Evolutionary conservation across 2,888 invertebrate species (phyloP).

Genomic region (Acleris sparsana): DNA sequence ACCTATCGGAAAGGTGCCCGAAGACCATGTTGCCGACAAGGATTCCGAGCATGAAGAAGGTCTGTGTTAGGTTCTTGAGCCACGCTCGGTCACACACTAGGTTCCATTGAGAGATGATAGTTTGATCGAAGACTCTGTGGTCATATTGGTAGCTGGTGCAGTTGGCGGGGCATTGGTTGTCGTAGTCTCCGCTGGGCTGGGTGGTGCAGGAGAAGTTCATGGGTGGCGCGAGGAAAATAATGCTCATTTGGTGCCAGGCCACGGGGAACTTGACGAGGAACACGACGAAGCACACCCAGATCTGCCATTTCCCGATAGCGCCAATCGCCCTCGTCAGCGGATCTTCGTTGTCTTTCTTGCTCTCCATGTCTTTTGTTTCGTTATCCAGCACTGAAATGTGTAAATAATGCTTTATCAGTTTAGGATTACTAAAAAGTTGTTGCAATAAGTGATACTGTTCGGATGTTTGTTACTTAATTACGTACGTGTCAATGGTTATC

Average conservation of each 20-base stretch:
- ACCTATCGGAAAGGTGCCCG: conserved; percentile 91
- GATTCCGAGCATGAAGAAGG: conserved; percentile 90
- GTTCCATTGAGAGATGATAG: conserved; percentile 90
- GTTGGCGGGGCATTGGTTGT: conserved; percentile 76
- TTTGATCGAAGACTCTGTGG: conserved; percentile 86
- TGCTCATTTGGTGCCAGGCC: conserved; percentile 91
- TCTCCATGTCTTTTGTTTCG: conserved; percentile 60
- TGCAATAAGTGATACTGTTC: too few relatives aligned
- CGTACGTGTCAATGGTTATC: too few relatives aligned
- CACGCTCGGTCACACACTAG: conserved; percentile 87
- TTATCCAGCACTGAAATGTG: conserved; percentile 71
- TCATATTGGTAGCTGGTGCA: conserved; percentile 85
- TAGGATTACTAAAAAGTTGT: background rate
- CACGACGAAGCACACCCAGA: conserved; percentile 87
- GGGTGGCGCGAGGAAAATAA: conserved; percentile 89
- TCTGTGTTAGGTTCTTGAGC: conserved; percentile 89
- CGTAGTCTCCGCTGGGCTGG: conserved; percentile 58
- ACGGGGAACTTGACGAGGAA: conserved; percentile 90
- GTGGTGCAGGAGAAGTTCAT: conserved; percentile 80
- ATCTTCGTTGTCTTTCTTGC: conserved; percentile 73
- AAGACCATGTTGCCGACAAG: conserved; percentile 89
- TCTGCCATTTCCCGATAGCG: conserved; percentile 89
- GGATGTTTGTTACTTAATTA: too few relatives aligned
- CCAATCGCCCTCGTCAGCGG: conserved; percentile 88
- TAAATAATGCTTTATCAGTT: conserved; percentile 9